phyloP scores from a whole-genome alignment of 2,113 vertebrate species.

The Capricornis sumatraensis region DNA sequence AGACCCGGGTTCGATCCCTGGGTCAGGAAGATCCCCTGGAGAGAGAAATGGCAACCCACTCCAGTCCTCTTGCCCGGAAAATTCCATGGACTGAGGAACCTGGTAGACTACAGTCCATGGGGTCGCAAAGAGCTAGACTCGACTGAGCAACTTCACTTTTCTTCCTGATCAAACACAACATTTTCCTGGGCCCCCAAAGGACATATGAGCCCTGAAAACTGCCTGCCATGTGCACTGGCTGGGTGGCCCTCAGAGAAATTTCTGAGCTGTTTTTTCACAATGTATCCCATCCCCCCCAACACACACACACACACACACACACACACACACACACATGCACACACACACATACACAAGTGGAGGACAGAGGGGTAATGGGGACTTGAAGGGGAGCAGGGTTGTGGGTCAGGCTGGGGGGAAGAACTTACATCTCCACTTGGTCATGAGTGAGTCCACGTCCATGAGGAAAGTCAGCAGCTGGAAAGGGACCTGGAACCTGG shows the following conservation, averaged over 20 bases:
- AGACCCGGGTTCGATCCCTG: background rate
- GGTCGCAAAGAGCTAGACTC: background rate
- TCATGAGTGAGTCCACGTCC: conserved; percentile 95
- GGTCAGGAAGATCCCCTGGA: background rate
- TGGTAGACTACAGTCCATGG: background rate
- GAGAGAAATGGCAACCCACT: background rate
- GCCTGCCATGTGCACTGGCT: background rate
- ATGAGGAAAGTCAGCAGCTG: conserved; percentile 94
- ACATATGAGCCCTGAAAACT: background rate
- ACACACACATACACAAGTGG: background rate
- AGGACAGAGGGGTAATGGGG: background rate
- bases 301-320: background rate
- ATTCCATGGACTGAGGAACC: background rate
- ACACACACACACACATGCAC: no score
- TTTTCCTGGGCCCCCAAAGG: background rate
- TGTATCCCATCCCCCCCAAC: background rate
- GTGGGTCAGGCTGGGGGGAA: background rate
- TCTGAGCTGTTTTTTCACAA: background rate
- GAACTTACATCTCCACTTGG: conserved; percentile 97
- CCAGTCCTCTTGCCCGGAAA: background rate
- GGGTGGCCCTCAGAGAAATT: background rate
- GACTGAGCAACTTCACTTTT: background rate
- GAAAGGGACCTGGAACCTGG: conserved; percentile 96
- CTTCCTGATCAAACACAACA: background rate
- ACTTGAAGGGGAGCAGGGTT: background rate